Evolutionary conservation across 2,113 vertebrate genomes (phyloP).

Genomic region (Cinclus cinclus): DNA sequence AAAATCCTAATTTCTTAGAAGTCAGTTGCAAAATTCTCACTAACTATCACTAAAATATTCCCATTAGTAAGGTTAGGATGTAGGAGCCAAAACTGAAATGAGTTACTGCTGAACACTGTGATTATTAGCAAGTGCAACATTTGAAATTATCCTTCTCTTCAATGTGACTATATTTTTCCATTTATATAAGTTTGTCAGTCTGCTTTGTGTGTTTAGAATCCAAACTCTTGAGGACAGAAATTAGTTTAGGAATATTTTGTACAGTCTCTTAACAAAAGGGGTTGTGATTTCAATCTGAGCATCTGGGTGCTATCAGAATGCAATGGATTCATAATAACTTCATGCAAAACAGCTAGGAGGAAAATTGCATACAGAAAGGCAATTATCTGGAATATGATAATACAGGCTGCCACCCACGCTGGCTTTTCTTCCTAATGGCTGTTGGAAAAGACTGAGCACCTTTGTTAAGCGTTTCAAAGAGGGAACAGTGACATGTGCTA

Average conservation of each 20-base stretch:
- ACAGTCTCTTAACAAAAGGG: not conserved
- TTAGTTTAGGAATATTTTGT: not conserved
- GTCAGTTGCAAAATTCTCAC: not conserved
- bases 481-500: not conserved
- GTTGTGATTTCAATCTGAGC: not conserved
- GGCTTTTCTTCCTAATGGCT: not conserved
- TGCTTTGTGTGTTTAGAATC: not conserved
- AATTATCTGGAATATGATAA: slow-evolving; percentile 18
- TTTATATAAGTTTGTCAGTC: not conserved
- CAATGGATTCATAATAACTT: not conserved
- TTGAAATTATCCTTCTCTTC: not conserved
- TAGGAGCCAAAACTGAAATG: not conserved
- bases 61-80: not conserved
- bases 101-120: not conserved
- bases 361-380: not conserved
- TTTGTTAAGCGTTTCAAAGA: not conserved
- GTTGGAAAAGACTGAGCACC: slow-evolving; percentile 5
- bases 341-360: not conserved
- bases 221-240: not conserved
- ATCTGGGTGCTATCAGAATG: slow-evolving; percentile 1
- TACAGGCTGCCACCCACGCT: not conserved
- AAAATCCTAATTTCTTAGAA: not conserved
- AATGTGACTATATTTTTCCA: not conserved
- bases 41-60: not conserved
- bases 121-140: not conserved